Conservation (phyloP, 1,140 invertebrate species). For the Drosophila rufa region DNA sequence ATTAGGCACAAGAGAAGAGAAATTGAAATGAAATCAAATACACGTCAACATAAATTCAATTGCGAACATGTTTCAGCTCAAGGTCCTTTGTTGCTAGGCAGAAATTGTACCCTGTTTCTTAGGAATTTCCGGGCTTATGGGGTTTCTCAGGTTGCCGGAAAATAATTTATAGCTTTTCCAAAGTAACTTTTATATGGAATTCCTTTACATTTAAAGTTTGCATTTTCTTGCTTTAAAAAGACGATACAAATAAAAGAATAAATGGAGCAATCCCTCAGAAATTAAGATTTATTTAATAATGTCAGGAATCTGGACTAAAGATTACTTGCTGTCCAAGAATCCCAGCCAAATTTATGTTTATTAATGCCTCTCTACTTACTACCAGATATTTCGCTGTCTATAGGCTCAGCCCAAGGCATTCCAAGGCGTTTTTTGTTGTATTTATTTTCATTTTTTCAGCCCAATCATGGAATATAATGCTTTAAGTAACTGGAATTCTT, state of each 20-base stretch:
- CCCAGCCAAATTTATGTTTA: not conserved
- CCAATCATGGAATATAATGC: slow-evolving; percentile 2
- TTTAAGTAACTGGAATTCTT: not conserved
- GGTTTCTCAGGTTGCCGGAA: not conserved
- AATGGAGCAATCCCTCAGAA: too few species aligned
- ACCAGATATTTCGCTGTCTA: not conserved
- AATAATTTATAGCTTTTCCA: not conserved
- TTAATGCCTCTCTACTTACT: not conserved
- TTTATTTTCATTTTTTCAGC: not conserved
- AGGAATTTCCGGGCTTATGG: not conserved
- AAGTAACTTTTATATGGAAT: too few species aligned
- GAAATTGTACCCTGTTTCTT: slow-evolving; percentile 1
- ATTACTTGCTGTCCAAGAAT: not conserved
- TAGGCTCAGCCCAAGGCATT: not conserved
- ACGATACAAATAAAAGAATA: not conserved
- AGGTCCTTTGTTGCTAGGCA: slow-evolving; percentile 32
- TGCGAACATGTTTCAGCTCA: slow-evolving; percentile 10
- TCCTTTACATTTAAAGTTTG: too few species aligned
- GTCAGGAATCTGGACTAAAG: not conserved
- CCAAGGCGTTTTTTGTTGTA: not conserved
- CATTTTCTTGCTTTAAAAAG: not conserved
- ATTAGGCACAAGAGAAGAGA: slow-evolving; percentile 41
- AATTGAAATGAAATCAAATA: slow-evolving; percentile 50
- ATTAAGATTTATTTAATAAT: not conserved
- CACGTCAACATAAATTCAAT: slow-evolving; percentile 38